Percentiles rank a stretch among this genome's conserved stretches.
phyloP scores from a whole-genome alignment of 2,113 vertebrate genomes.

The Brachionichthys hirsutus region DNA sequence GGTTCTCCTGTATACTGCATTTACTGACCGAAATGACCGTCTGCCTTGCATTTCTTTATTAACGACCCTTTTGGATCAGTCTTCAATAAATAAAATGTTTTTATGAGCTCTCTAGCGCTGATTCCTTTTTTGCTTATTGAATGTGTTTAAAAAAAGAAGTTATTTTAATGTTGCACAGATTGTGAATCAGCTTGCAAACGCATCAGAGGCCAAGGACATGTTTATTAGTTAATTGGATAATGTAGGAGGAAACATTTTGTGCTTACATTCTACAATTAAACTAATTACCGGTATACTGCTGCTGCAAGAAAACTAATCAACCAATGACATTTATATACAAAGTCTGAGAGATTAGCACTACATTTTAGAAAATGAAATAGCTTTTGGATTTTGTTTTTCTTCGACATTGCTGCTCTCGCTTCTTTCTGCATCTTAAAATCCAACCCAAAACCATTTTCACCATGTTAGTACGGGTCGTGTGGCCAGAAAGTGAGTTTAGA shows the following conservation, averaged over 20 bases:
- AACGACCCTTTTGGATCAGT: constrained; percentile 49
- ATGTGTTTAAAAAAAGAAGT: constrained; percentile 1
- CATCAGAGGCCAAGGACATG: constrained; percentile 7
- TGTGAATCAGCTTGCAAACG: constrained; percentile 27
- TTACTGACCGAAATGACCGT: constrained; percentile 70
- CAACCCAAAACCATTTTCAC: no score
- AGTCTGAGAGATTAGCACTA: neutral
- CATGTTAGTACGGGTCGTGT: no score
- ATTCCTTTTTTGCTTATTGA: constrained; percentile 24
- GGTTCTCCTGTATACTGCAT: constrained; percentile 40
- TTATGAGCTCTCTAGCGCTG: constrained; percentile 13
- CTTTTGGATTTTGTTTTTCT: constrained; percentile 10
- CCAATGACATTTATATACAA: constrained; percentile 20
- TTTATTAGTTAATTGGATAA: constrained; percentile 44
- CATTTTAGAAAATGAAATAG: neutral
- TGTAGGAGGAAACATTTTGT: constrained; percentile 31
- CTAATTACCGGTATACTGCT: neutral
- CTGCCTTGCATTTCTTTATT: constrained; percentile 67
- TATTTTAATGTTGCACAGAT: constrained; percentile 13
- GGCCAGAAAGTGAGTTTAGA: no score
- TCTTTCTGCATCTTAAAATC: neutral
- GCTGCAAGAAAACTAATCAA: constrained; percentile 22
- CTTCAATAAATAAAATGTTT: constrained; percentile 57
- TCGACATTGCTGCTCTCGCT: neutral
- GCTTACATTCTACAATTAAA: constrained; percentile 44